phyloP scores from a whole-genome alignment of 2,888 invertebrate genomes.

The Caenorhabditis drosophilae region DNA sequence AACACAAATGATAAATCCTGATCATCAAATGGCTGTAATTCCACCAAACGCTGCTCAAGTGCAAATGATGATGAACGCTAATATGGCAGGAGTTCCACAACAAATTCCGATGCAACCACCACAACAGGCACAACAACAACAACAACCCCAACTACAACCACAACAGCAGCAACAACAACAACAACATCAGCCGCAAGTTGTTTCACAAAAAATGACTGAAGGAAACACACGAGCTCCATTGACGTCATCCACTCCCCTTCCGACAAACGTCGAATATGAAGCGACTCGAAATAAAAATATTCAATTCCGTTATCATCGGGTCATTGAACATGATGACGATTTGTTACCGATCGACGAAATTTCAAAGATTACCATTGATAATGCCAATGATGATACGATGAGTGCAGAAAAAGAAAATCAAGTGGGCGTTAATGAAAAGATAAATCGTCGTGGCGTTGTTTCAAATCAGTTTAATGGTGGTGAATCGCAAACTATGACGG shows the following conservation, averaged over 20 bases:
- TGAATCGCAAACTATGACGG: neutral
- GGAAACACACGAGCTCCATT: conserved; percentile 22
- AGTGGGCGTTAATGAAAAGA: conserved; percentile 7
- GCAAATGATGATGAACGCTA: no score
- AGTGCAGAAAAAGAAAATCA: conserved; percentile 34
- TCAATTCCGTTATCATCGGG: conserved; percentile 34
- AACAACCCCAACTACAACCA: neutral
- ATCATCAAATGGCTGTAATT: conserved; percentile 17
- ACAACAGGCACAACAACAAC: conserved; percentile 6
- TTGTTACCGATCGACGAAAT: conserved; percentile 32
- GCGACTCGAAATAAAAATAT: conserved; percentile 23
- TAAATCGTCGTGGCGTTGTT: conserved; percentile 20
- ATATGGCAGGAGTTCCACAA: conserved; percentile 13
- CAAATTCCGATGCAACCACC: neutral
- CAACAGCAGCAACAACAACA: neutral
- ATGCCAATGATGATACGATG: conserved; percentile 35
- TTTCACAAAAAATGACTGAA: conserved; percentile 1
- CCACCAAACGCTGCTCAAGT: no score
- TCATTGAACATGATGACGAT: conserved; percentile 33
- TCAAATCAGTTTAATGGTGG: conserved; percentile 3
- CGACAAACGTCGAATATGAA: conserved; percentile 30
- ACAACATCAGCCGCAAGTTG: conserved; percentile 1
- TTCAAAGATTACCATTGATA: conserved; percentile 25
- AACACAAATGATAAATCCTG: conserved; percentile 3
- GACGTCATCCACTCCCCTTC: conserved; percentile 36